Conservation (phyloP, 1,140 invertebrate species). For the Cherax quadricarinatus region DNA sequence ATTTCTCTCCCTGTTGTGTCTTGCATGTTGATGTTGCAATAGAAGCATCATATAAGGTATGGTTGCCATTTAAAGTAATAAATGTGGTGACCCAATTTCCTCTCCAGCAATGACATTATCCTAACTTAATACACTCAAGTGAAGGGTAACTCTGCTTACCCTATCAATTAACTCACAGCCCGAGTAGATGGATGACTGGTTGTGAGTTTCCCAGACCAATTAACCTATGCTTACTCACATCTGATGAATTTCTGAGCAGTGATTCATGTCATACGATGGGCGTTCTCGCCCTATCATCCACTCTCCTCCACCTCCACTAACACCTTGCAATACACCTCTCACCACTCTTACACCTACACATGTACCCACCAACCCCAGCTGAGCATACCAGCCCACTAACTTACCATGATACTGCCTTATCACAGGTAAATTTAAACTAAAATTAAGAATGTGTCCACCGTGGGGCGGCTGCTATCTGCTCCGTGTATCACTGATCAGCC, state of each 20-base stretch:
- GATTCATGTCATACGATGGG: constrained; percentile 47
- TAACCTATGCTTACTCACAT: neutral
- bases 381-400: neutral
- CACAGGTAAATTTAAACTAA: constrained; percentile 51
- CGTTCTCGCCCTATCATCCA: constrained; percentile 29
- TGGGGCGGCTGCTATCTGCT: constrained; percentile 61
- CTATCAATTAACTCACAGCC: neutral
- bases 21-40: no score
- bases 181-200: neutral
- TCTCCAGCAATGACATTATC: neutral
- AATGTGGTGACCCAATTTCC: neutral
- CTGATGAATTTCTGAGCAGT: constrained; percentile 2
- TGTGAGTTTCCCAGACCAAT: neutral
- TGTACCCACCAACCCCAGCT: neutral
- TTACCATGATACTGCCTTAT: constrained; percentile 53
- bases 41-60: neutral
- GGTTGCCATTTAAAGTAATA: neutral
- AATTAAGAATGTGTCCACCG: constrained; percentile 48
- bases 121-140: neutral
- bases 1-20: no score
- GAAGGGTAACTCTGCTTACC: neutral
- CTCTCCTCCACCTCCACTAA: neutral
- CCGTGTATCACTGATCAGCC: constrained; percentile 38
- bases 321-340: neutral
- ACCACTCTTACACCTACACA: neutral